Evolutionary conservation across 1,140 invertebrate genomes (phyloP).

Genomic region (Drosophila insularis): DNA sequence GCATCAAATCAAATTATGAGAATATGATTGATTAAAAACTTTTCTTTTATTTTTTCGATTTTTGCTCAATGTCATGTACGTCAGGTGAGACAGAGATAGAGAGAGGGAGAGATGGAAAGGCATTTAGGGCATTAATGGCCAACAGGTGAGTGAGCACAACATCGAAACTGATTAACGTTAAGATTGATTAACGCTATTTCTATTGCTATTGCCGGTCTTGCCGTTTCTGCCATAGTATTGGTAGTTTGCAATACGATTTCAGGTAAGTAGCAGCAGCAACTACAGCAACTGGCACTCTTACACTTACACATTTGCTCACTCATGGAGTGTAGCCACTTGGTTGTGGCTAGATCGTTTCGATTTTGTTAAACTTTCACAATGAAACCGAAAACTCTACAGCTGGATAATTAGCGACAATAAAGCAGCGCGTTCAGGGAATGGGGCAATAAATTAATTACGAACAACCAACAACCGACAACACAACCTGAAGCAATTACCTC

Average conservation of each 20-base stretch:
- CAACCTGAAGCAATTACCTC: slow-evolving; percentile 35
- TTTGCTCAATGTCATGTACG: slow-evolving; percentile 27
- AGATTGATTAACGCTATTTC: slow-evolving; percentile 56
- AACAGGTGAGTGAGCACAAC: slow-evolving; percentile 20
- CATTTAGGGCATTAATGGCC: slow-evolving; percentile 37
- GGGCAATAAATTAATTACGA: slow-evolving; percentile 58
- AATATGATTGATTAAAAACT: background rate
- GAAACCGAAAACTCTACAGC: slow-evolving; percentile 56
- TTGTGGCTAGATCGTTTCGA: slow-evolving; percentile 31
- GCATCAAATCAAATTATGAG: background rate
- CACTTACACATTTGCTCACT: slow-evolving; percentile 18
- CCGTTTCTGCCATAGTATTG: slow-evolving; percentile 29
- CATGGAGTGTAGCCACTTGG: slow-evolving; percentile 27
- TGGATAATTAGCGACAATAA: slow-evolving; percentile 63
- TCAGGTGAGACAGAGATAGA: background rate
- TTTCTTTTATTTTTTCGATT: background rate
- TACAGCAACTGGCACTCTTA: slow-evolving; percentile 8
- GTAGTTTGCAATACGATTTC: slow-evolving; percentile 31
- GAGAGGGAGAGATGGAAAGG: slow-evolving; percentile 9
- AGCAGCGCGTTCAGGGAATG: slow-evolving; percentile 44
- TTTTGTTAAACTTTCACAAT: slow-evolving; percentile 60
- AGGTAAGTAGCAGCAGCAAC: slow-evolving; percentile 3
- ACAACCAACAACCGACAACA: slow-evolving; percentile 28
- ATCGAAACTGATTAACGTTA: slow-evolving; percentile 19
- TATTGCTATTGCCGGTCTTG: slow-evolving; percentile 44